phyloP scores from a whole-genome alignment of 2,888 invertebrate species.

The Ormyrus rosae region DNA sequence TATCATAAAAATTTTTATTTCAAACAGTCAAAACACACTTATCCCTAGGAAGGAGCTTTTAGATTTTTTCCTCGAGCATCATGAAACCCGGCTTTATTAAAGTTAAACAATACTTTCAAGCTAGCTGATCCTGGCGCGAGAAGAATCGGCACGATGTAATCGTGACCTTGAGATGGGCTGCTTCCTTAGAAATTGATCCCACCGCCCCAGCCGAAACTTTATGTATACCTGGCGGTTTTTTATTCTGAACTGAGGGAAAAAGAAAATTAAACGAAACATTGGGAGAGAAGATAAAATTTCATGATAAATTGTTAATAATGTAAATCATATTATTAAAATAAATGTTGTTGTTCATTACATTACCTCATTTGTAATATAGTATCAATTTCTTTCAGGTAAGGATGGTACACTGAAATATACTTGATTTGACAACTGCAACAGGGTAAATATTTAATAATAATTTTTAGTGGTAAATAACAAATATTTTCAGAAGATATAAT shows the following conservation, averaged over 20 bases:
- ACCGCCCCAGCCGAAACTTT: neutral
- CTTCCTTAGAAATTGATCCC: too few species aligned
- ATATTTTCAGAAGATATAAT: neutral
- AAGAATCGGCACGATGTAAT: constrained; percentile 30
- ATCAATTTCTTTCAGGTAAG: neutral
- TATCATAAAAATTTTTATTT: too few species aligned
- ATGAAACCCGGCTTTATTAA: constrained; percentile 29
- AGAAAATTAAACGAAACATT: neutral
- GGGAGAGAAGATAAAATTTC: neutral
- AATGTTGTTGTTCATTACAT: too few species aligned
- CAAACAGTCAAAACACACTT: too few species aligned
- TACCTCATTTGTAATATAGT: neutral
- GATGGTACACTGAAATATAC: neutral
- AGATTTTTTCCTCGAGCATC: neutral
- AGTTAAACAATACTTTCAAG: constrained; percentile 39
- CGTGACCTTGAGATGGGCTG: too few species aligned
- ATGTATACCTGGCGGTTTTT: neutral
- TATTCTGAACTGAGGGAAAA: neutral
- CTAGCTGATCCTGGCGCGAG: constrained; percentile 38
- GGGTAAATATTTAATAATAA: neutral
- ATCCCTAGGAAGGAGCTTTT: neutral
- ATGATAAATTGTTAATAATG: too few species aligned
- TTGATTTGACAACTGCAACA: neutral
- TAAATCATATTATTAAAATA: too few species aligned
- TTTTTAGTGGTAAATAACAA: neutral